These are phyloP conservation scores for Tolmerus cingulatus DNA, from an alignment of 2,888 invertebrate genomes.

Conservation along the genomic window DNA sequence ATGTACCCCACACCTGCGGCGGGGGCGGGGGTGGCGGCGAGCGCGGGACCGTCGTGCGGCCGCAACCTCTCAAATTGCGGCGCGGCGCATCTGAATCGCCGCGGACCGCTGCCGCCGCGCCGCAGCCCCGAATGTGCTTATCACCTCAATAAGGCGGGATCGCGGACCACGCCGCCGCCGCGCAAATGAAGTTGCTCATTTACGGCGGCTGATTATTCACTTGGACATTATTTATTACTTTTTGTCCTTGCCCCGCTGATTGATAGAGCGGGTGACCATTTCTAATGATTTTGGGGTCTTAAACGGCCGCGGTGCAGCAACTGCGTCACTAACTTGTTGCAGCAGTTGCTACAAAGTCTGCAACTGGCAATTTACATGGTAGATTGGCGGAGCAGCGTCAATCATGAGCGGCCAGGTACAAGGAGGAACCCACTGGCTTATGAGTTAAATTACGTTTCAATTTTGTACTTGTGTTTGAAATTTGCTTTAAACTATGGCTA, in stretches of 20 bases:
- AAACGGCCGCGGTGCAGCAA: not conserved
- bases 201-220: constrained; percentile 33
- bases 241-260: not conserved
- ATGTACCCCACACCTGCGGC: constrained; percentile 7
- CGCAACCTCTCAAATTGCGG: not conserved
- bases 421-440: too few species aligned
- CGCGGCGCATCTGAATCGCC: not conserved
- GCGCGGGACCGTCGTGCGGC: not conserved
- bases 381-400: not conserved
- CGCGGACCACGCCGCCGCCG: not conserved
- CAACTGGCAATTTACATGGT: not conserved
- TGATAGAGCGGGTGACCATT: not conserved
- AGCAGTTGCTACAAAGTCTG: not conserved
- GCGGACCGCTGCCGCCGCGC: not conserved
- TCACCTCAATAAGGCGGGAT: constrained; percentile 20
- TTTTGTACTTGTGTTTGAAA: too few species aligned
- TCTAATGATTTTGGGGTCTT: not conserved
- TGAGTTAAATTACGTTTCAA: too few species aligned
- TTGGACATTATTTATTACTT: constrained; percentile 23
- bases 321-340: not conserved
- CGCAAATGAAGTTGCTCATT: constrained; percentile 26
- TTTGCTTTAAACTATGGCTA: too few species aligned
- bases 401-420: too few species aligned
- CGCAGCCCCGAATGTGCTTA: not conserved
- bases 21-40: not conserved